A percentile compares a stretch with the other conserved stretches of the same genome.
Evolutionary conservation across 2,888 invertebrate species (phyloP).

Genomic region (Tetropium fuscum): DNA sequence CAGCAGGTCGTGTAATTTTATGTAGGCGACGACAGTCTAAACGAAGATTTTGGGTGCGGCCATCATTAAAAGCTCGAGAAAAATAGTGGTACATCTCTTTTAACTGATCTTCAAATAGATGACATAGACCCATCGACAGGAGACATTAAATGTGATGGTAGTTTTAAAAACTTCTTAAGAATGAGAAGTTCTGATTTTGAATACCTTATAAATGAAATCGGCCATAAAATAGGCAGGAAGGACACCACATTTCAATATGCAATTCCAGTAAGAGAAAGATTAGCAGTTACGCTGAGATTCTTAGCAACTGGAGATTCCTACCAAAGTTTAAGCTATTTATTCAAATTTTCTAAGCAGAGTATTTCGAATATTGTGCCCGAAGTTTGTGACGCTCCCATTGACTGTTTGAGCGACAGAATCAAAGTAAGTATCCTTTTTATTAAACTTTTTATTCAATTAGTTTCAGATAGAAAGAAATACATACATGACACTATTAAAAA

Average conservation of each 20-base stretch:
- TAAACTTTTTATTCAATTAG: not conserved
- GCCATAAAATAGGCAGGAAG: slow-evolving; percentile 16
- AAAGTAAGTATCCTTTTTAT: slow-evolving; percentile 8
- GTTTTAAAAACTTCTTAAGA: slow-evolving; percentile 28
- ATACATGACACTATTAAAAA: no score
- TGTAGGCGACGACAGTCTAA: not conserved
- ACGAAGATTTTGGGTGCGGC: slow-evolving; percentile 31
- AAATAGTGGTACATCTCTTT: slow-evolving; percentile 32
- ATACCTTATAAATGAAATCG: slow-evolving; percentile 26
- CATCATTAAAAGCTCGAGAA: slow-evolving; percentile 27
- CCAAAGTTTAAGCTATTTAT: slow-evolving; percentile 22
- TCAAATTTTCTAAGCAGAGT: slow-evolving; percentile 10
- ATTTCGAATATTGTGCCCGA: slow-evolving; percentile 21
- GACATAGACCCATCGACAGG: slow-evolving; percentile 30
- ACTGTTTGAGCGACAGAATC: slow-evolving; percentile 8
- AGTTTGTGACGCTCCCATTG: slow-evolving; percentile 12
- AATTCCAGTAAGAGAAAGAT: slow-evolving; percentile 24
- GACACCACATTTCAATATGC: slow-evolving; percentile 20
- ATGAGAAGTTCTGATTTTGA: slow-evolving; percentile 25
- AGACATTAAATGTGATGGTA: slow-evolving; percentile 32
- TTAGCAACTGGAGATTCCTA: slow-evolving; percentile 16
- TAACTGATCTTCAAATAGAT: slow-evolving; percentile 29
- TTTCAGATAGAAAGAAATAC: no score
- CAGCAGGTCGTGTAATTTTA: not conserved
- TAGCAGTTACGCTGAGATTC: slow-evolving; percentile 26